phyloP scores from a whole-genome alignment of 2,797 vertebrate species.

The Aviceda leuphotes region DNA sequence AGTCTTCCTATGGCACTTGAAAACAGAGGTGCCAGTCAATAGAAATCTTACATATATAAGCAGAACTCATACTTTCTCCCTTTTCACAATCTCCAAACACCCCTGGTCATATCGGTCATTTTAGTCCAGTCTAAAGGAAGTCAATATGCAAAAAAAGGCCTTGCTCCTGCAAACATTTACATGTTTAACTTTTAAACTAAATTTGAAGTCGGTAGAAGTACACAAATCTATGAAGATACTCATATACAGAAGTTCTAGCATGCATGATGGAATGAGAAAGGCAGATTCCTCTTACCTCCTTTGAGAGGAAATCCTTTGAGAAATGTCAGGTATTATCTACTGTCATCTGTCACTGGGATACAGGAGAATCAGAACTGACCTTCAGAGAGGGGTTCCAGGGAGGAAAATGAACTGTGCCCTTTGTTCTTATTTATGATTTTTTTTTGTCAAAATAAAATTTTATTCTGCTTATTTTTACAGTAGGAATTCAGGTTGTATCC shows the following conservation, averaged over 20 bases:
- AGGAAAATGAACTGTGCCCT: background rate
- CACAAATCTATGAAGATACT: background rate
- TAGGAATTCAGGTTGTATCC: background rate
- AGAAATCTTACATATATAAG: background rate
- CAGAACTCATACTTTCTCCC: background rate
- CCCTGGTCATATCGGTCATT: accelerated
- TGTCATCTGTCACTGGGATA: background rate
- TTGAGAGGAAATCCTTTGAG: background rate
- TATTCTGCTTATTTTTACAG: background rate
- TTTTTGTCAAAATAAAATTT: background rate
- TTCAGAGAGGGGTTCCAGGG: background rate
- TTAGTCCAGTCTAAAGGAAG: background rate
- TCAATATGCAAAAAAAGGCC: background rate
- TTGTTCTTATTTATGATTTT: background rate
- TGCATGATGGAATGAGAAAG: background rate
- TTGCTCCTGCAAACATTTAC: background rate
- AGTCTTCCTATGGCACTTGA: background rate
- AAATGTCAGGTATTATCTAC: background rate
- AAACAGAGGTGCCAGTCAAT: background rate
- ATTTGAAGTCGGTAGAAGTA: background rate
- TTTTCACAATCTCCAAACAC: background rate
- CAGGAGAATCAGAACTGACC: background rate
- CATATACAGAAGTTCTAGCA: background rate
- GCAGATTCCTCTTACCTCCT: background rate
- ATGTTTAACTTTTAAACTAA: background rate